Percentiles rank a stretch among this genome's conserved stretches.
Conservation (phyloP, 2,888 invertebrate species). For the Griposia aprilina region DNA sequence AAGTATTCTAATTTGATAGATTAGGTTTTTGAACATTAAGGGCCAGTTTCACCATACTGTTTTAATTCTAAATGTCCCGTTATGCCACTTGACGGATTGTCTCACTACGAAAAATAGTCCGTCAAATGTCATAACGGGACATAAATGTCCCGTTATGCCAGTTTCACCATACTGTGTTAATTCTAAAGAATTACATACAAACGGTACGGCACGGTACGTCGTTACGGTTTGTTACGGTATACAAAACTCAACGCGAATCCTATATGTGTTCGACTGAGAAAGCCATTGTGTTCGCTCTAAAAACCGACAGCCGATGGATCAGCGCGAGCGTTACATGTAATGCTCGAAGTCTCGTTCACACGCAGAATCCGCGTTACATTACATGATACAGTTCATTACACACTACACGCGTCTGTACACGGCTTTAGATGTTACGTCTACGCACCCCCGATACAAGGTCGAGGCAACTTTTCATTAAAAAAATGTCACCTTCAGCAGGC, state of each 20-base stretch:
- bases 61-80: no score
- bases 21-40: neutral
- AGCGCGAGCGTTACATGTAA: neutral
- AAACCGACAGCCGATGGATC: neutral
- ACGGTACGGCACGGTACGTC: no score
- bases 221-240: no score
- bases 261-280: neutral
- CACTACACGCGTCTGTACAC: neutral
- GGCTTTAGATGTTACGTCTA: neutral
- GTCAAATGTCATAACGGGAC: no score
- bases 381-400: neutral
- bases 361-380: neutral
- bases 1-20: neutral
- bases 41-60: no score
- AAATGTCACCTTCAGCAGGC: slow-evolving; percentile 46
- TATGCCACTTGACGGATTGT: no score
- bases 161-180: no score
- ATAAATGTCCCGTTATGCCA: no score
- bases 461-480: slow-evolving; percentile 17
- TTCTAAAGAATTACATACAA: no score
- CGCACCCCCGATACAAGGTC: neutral
- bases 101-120: no score
- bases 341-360: neutral
- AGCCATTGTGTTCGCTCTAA: neutral
- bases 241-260: neutral